These are phyloP conservation scores for Pteropus rufus DNA, from an alignment of 2,797 vertebrate species.

Conservation along the genomic window DNA sequence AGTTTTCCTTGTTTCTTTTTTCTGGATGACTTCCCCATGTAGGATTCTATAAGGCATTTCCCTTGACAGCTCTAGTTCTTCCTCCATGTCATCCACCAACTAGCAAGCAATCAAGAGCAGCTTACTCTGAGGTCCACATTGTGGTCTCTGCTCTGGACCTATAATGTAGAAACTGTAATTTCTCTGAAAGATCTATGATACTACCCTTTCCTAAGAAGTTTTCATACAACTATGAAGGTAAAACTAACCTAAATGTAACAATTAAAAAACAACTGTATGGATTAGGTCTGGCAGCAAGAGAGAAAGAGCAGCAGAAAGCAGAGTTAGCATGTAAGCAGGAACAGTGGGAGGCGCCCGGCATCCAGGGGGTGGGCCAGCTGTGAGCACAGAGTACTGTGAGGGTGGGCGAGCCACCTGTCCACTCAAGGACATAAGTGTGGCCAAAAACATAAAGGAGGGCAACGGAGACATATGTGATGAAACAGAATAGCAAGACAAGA, in stretches of 20 bases:
- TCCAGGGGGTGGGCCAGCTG: no score
- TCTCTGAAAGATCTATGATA: not conserved
- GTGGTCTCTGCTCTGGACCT: not conserved
- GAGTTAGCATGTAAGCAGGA: not conserved
- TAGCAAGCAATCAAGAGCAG: not conserved
- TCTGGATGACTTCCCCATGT: not conserved
- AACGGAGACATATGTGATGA: not conserved
- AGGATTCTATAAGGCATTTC: not conserved
- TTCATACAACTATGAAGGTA: not conserved
- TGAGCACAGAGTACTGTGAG: not conserved
- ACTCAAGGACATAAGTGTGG: not conserved
- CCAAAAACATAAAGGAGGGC: not conserved
- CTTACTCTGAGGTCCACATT: not conserved
- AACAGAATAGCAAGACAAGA: not conserved
- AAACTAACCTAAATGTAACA: not conserved
- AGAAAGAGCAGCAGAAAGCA: not conserved
- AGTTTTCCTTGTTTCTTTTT: not conserved
- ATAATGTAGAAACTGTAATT: not conserved
- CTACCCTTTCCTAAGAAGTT: not conserved
- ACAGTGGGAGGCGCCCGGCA: not conserved
- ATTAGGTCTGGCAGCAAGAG: not conserved
- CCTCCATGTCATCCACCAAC: not conserved
- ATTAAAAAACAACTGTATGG: not conserved
- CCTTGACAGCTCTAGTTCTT: not conserved
- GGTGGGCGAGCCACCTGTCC: not conserved